Evolutionary conservation across 2,113 vertebrate genomes (phyloP).

Genomic region (Scatophagus argus): DNA sequence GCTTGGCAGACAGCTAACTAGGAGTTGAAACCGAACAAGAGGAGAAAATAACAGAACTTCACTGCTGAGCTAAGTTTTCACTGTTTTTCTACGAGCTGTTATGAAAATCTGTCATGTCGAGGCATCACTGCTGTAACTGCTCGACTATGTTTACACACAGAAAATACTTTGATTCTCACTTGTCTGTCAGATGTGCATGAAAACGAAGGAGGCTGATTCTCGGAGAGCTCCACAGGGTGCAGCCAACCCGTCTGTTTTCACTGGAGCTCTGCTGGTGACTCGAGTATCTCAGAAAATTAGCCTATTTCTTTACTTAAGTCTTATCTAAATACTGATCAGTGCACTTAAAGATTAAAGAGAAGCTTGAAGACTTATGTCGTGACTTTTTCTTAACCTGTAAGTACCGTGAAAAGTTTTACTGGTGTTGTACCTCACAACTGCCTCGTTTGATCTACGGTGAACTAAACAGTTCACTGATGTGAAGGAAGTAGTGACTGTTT

Average conservation of each 20-base stretch:
- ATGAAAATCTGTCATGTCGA: constrained; percentile 30
- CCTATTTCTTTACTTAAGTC: background rate
- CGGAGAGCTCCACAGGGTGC: background rate
- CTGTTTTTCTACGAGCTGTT: constrained; percentile 7
- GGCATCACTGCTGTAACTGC: constrained; percentile 3
- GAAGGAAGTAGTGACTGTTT: background rate
- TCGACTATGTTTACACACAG: constrained; percentile 1
- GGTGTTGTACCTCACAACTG: background rate
- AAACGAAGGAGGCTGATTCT: constrained; percentile 15
- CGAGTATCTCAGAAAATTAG: background rate
- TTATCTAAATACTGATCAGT: background rate
- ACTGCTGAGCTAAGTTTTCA: constrained; percentile 18
- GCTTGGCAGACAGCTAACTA: constrained; percentile 32
- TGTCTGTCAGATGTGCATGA: constrained; percentile 19
- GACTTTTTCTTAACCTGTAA: background rate
- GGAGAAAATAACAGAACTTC: constrained; percentile 36
- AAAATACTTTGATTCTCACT: constrained; percentile 31
- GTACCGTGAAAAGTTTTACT: background rate
- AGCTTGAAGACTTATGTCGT: background rate
- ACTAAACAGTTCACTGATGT: background rate
- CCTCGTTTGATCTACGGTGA: background rate
- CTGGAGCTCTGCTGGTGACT: constrained; percentile 8
- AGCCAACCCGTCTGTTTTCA: constrained; percentile 31
- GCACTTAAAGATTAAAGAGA: no score
- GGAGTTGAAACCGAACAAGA: constrained; percentile 30